A percentile compares a stretch with the other conserved stretches of the same genome.
These are phyloP conservation scores for Psettodes erumei DNA, from an alignment of 2,113 vertebrate genomes.

Conservation along the genomic window DNA sequence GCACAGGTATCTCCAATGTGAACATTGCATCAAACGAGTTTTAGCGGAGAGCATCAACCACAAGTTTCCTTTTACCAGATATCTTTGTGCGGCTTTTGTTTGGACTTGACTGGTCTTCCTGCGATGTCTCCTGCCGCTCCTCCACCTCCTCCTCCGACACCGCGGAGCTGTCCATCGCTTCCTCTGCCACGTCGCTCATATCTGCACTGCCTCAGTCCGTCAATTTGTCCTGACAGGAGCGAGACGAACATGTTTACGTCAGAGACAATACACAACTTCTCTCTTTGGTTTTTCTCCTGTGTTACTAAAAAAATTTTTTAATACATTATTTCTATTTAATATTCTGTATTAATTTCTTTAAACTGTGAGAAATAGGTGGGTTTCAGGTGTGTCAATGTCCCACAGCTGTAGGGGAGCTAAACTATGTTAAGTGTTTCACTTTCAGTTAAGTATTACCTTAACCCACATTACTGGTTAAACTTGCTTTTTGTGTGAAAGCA, in stretches of 20 bases:
- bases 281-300: neutral
- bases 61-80: conserved; percentile 1
- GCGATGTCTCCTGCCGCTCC: conserved; percentile 11
- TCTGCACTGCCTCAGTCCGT: neutral
- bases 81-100: conserved; percentile 15
- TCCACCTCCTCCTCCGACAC: conserved; percentile 58
- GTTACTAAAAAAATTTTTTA: too few relatives aligned
- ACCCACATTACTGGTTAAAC: too few relatives aligned
- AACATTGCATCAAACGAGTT: too few relatives aligned
- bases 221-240: neutral
- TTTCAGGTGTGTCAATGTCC: neutral
- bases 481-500: neutral
- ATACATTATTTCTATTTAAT: too few relatives aligned
- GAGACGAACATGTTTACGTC: neutral
- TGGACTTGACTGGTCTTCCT: neutral
- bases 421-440: too few relatives aligned
- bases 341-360: neutral
- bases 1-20: too few relatives aligned
- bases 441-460: too few relatives aligned
- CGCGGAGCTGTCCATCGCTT: conserved; percentile 47
- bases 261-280: neutral
- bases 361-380: neutral
- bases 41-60: neutral
- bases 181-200: conserved; percentile 44
- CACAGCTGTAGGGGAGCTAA: neutral